phyloP scores from a whole-genome alignment of 2,113 vertebrate genomes.

The Variabilichromis moorii region DNA sequence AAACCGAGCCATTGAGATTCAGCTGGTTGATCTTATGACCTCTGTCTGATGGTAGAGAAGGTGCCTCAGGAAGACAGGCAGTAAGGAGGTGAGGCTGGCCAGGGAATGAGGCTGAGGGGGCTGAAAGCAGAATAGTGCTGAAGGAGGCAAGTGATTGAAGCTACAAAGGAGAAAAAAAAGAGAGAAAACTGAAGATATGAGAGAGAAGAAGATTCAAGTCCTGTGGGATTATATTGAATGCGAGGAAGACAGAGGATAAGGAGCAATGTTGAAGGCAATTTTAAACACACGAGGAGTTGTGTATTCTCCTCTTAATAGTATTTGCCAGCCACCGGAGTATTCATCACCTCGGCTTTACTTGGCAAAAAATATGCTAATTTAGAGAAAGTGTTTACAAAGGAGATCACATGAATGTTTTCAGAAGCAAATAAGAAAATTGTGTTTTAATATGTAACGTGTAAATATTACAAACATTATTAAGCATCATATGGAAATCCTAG shows the following conservation, averaged over 20 bases:
- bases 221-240: background rate
- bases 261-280: background rate
- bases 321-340: background rate
- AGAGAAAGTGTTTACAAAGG: background rate
- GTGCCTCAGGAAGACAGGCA: conserved; percentile 14
- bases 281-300: background rate
- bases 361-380: conserved; percentile 8
- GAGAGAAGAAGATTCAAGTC: background rate
- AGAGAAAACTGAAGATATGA: background rate
- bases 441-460: background rate
- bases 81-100: background rate
- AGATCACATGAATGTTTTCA: background rate
- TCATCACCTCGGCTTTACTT: background rate
- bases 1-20: conserved; percentile 9
- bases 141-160: background rate
- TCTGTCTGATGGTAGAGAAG: conserved; percentile 42
- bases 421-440: background rate
- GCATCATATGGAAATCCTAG: background rate
- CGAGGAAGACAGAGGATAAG: background rate
- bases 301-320: background rate
- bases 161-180: background rate
- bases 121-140: conserved; percentile 10
- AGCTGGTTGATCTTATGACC: conserved; percentile 43
- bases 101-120: background rate
- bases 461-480: background rate